Evolutionary conservation across 2,888 invertebrate species (phyloP).

Genomic region (Trimorus sp.): DNA sequence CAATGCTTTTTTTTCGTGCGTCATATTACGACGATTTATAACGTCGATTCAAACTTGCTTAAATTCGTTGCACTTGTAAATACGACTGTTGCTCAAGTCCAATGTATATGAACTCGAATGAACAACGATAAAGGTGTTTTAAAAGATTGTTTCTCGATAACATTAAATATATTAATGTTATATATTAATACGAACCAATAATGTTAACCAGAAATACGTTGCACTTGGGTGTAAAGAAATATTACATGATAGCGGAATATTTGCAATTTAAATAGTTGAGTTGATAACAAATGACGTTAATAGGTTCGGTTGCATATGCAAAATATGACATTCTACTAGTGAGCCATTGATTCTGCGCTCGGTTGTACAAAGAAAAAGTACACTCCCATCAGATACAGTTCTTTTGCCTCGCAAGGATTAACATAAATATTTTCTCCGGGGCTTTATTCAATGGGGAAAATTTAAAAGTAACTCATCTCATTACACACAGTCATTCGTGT

Average conservation of each 20-base stretch:
- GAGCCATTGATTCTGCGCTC: slow-evolving; percentile 20
- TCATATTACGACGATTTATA: no score
- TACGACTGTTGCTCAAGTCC: no score
- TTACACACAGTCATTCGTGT: no score
- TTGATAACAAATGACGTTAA: slow-evolving; percentile 55
- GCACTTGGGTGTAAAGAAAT: slow-evolving; percentile 30
- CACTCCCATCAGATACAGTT: background rate
- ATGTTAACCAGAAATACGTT: slow-evolving; percentile 31
- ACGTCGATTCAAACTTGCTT: no score
- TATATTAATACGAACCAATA: slow-evolving; percentile 29
- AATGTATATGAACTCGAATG: no score
- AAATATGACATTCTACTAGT: slow-evolving; percentile 45
- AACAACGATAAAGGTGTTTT: no score
- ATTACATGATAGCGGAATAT: slow-evolving; percentile 38
- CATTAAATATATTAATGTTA: slow-evolving; percentile 28
- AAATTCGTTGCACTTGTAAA: no score
- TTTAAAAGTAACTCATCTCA: no score
- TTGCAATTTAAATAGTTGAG: slow-evolving; percentile 53
- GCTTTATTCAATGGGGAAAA: background rate
- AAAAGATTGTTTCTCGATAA: no score
- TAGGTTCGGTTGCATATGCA: slow-evolving; percentile 52
- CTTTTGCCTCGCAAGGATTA: background rate
- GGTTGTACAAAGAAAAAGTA: slow-evolving; percentile 15
- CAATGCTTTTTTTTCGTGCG: no score
- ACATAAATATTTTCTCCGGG: slow-evolving; percentile 6